A percentile compares a stretch with the other conserved stretches of the same genome.
phyloP scores from a whole-genome alignment of 2,113 vertebrate species.

The Cygnus atratus region DNA sequence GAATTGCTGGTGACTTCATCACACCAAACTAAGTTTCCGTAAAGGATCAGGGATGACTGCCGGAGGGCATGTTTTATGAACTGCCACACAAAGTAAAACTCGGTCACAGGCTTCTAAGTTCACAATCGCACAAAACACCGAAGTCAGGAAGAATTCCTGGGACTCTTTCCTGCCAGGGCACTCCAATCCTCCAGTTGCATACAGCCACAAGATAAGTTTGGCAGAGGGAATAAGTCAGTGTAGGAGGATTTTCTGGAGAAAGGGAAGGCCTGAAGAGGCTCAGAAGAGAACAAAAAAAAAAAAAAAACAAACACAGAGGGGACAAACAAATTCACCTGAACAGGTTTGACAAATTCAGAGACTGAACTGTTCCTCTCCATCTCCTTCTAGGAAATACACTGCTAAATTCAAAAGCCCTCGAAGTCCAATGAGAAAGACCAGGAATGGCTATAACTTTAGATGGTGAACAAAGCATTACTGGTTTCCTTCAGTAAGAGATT shows the following conservation, averaged over 20 bases:
- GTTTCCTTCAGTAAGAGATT: too few species aligned
- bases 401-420: background rate
- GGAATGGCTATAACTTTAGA: background rate
- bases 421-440: background rate
- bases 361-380: background rate
- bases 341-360: background rate
- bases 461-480: background rate
- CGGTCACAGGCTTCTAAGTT: background rate
- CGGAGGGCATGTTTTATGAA: background rate
- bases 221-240: background rate
- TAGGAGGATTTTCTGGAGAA: background rate
- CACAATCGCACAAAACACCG: background rate
- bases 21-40: background rate
- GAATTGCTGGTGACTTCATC: background rate
- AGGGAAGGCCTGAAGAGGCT: background rate
- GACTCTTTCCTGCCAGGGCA: background rate
- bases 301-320: background rate
- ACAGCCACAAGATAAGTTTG: background rate
- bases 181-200: background rate
- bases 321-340: background rate
- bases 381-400: background rate
- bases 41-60: background rate
- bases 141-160: background rate
- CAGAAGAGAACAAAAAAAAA: background rate
- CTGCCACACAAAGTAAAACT: background rate